phyloP scores from a whole-genome alignment of 2,113 vertebrate species.

The Lepisosteus oculatus region DNA sequence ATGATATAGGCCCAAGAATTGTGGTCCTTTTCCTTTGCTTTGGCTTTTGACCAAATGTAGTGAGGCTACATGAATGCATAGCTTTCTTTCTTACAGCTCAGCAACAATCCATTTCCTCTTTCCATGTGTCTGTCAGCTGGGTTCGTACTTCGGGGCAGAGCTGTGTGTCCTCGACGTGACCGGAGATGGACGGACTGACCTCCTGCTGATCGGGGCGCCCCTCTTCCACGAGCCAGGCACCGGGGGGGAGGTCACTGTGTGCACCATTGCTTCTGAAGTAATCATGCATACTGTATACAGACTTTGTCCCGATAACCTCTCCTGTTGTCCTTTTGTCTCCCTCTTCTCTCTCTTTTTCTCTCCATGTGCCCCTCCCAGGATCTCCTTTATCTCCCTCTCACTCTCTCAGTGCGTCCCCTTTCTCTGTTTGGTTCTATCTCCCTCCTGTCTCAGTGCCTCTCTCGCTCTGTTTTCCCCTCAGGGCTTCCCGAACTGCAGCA shows the following conservation, averaged over 20 bases:
- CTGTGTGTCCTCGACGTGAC: slow-evolving; percentile 31
- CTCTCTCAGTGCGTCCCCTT: not conserved
- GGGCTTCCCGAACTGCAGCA: slow-evolving; percentile 23
- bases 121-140: slow-evolving; percentile 28
- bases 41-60: no score
- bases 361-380: not conserved
- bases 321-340: not conserved
- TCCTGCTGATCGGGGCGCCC: slow-evolving; percentile 39
- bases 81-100: not conserved
- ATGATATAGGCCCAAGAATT: no score
- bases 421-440: not conserved
- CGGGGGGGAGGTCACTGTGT: slow-evolving; percentile 40
- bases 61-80: no score
- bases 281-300: not conserved
- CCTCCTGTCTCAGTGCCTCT: not conserved
- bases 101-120: not conserved
- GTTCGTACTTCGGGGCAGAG: slow-evolving; percentile 46
- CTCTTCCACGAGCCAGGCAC: slow-evolving; percentile 17
- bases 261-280: slow-evolving; percentile 20
- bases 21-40: no score
- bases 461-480: not conserved
- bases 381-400: no score
- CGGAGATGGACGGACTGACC: not conserved
- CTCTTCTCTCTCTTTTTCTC: not conserved
- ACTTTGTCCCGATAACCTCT: not conserved